Base-by-base conservation (phyloP, 2,888 invertebrate genomes). In the Drosophila setosimentum region DNA sequence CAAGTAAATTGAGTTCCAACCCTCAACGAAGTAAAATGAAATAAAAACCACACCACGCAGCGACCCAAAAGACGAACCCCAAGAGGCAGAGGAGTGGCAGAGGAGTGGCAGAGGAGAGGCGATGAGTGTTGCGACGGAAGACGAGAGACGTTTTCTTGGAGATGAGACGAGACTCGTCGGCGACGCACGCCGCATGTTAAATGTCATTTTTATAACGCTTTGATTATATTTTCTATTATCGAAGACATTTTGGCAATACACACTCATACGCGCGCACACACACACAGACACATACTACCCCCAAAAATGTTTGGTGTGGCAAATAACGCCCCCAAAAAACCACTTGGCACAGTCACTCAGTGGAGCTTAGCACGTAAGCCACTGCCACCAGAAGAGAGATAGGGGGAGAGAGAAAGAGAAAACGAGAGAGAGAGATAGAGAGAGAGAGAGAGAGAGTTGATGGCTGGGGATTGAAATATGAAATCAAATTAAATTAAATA, bases 201-300 rank as follows among this genome's bases (percentile, higher is more conserved):
- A 87, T 87, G 87, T 90, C 90, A 90, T 87, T 87, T 87, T 87
- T 87, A 87, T 87, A 80, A 89, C 89, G 89, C 87, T 87, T 87
- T 90, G 87, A 87, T 87, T 87, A 87, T 90, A 90, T 87, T 90
- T 87, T 90, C 87, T 87, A 90, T 87, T 87, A 87, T 88, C 86
- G 86, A 87, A 79, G 86, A 83, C 89, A 87, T 86, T 85, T 83
- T 82, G 87, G 79, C 73, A 81, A 66, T 78, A 82, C 71, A 67
- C 74, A 65, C 84, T 72, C 67, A 45, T 57, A 58, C 51, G 45
- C 45, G 45, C 65, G 66, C 45, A 55, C 13, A 66, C 51, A 49
- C 48, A 32, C 83, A 73, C 70, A 63, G 72, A 59, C 76, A 80
- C 61, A 29, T 29, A 10, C 54, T 67, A 73, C 72, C 76, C 80